Evolutionary conservation across 2,113 vertebrate genomes (phyloP).

Genomic region (Tetrax tetrax): DNA sequence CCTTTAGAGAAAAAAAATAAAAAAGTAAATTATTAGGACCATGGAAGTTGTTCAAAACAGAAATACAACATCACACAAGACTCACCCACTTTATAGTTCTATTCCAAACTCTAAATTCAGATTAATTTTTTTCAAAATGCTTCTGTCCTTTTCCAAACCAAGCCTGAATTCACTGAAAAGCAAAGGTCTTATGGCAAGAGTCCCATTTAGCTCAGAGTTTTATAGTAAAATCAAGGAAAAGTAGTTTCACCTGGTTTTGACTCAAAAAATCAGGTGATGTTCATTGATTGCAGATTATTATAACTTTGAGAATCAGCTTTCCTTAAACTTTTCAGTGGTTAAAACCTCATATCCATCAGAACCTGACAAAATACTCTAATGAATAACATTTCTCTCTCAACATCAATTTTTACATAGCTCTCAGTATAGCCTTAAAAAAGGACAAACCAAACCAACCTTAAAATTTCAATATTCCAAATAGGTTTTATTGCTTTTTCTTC

Average conservation of each 20-base stretch:
- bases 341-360: not conserved
- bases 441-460: not conserved
- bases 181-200: fast-evolving
- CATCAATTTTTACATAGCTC: not conserved
- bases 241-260: not conserved
- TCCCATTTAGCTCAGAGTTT: not conserved
- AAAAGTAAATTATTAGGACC: not conserved
- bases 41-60: not conserved
- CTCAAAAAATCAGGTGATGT: not conserved
- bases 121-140: not conserved
- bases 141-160: not conserved
- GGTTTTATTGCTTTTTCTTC: not conserved
- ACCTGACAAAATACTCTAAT: not conserved
- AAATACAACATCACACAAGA: not conserved
- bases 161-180: not conserved
- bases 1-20: fast-evolving
- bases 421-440: not conserved
- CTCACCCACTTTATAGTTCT: not conserved
- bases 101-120: not conserved
- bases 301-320: not conserved
- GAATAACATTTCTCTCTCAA: not conserved
- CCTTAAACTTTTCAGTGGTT: not conserved
- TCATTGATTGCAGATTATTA: not conserved
- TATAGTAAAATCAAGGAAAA: not conserved
- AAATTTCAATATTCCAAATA: not conserved